Base-by-base conservation (phyloP, 2,888 invertebrate genomes). In the Brassicogethes aeneus region DNA sequence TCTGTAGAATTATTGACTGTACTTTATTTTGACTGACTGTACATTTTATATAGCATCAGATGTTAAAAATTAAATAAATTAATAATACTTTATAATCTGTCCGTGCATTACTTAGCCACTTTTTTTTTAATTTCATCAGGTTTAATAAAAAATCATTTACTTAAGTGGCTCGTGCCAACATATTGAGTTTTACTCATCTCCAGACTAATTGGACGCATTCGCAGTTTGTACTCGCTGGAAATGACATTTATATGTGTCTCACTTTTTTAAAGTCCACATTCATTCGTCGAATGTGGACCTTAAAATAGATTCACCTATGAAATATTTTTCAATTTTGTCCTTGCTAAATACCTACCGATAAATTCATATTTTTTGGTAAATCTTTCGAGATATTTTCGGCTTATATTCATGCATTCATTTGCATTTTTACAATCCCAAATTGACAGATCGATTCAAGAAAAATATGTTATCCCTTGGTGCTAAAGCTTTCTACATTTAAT, bases 51-150 rank as follows among this genome's bases (percentile, higher is more conserved):
- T 23, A 23, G 23, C 5, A 5, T 23, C 23, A 23, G 23, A 23
- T 23, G 23, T 23, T 23, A 23, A 23, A 23, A 23, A 7, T 23
- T 5, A 23, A 23, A 23, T 23, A 23, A 23, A 23, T 23, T 23
- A 23, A 23, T 23, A 23, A 7, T 36, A 13, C 14, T 36, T 17
- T 40, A 45, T 38, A 44, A 47, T 52, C 43, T 40, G 51, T 54
- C 49, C 47, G 48, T 47, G 44, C 48, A 50, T 49, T 49, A 41
- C 34, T 36, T 43, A 37, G 39, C 41, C 39, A 46, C 41, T 39
- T 43, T 36, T 7, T 23, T 5, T 10, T 23, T n/a, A n/a, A 10
- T 23, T 23, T 10, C 10, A 36, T 39, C 16, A 38, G 17, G 14
- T 46, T 43, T 40, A 39, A 41, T 43, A 43, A 38, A 39, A 34